Percentiles rank a stretch among this genome's conserved stretches.
Conservation (phyloP, 2,797 vertebrate genomes). For the Malurus splendens region DNA sequence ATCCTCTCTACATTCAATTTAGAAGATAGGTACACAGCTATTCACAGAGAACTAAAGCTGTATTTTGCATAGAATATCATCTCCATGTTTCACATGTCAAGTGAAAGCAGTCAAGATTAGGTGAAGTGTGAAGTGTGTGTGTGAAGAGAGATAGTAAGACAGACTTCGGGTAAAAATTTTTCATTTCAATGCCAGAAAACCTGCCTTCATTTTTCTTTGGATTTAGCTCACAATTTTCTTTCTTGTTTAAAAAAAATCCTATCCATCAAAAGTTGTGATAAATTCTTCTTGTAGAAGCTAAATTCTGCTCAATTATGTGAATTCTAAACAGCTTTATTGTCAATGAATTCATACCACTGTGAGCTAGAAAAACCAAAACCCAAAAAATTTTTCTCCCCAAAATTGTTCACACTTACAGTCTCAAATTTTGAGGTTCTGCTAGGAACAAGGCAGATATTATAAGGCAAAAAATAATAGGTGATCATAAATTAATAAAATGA, state of each 20-base stretch:
- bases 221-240: neutral
- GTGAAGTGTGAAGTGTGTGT: neutral
- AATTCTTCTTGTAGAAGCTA: neutral
- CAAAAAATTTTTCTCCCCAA: neutral
- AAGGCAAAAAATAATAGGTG: neutral
- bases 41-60: neutral
- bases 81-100: neutral
- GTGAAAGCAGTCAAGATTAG: neutral
- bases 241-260: neutral
- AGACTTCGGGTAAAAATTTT: neutral
- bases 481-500: neutral
- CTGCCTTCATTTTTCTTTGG: neutral
- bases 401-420: neutral
- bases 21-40: neutral
- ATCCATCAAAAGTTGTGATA: neutral
- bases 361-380: neutral
- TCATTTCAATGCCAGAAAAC: neutral
- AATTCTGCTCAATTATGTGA: neutral
- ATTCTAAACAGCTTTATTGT: neutral
- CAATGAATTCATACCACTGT: neutral
- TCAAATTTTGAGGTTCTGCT: neutral
- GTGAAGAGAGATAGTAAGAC: neutral
- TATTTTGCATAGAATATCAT: neutral
- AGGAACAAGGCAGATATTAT: neutral
- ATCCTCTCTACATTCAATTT: neutral